These are phyloP conservation scores for Umimayanthus kanabou DNA, from an alignment of 92 coral and sea anemone genomes.

Conservation along the genomic window DNA sequence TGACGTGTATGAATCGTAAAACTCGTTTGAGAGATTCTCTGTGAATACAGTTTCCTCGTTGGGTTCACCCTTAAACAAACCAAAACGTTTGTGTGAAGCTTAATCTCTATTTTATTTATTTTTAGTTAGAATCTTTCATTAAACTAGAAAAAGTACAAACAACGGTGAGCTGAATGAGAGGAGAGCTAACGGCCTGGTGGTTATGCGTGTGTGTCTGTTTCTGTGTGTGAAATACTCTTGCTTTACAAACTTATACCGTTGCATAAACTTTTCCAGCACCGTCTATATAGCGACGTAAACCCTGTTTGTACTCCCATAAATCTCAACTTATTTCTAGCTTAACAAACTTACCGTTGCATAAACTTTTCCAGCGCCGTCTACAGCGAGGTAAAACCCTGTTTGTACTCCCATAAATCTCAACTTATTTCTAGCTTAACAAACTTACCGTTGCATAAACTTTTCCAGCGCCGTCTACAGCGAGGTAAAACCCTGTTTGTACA, in stretches of 20 bases:
- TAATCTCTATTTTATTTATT: not conserved
- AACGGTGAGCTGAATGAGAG: too few species aligned
- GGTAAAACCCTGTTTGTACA: slow-evolving; percentile 12
- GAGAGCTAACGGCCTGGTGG: too few species aligned
- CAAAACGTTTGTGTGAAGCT: not conserved
- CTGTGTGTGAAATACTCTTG: too few species aligned
- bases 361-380: not conserved
- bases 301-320: slow-evolving; percentile 25
- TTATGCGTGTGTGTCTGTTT: too few species aligned
- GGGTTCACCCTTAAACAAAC: not conserved
- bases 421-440: not conserved
- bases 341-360: slow-evolving; percentile 11
- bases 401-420: slow-evolving; percentile 18
- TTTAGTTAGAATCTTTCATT: too few species aligned
- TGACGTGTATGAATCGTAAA: slow-evolving; percentile 11
- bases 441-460: slow-evolving; percentile 15
- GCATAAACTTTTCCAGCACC: not conserved
- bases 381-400: slow-evolving; percentile 6
- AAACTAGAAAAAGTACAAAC: not conserved
- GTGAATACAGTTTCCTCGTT: slow-evolving; percentile 10
- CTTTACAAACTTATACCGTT: not conserved
- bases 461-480: not conserved
- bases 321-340: not conserved
- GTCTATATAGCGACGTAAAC: not conserved
- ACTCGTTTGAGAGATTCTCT: slow-evolving; percentile 1